These are phyloP conservation scores for Castor canadensis DNA, from an alignment of 2,113 vertebrate genomes.

Conservation along the genomic window DNA sequence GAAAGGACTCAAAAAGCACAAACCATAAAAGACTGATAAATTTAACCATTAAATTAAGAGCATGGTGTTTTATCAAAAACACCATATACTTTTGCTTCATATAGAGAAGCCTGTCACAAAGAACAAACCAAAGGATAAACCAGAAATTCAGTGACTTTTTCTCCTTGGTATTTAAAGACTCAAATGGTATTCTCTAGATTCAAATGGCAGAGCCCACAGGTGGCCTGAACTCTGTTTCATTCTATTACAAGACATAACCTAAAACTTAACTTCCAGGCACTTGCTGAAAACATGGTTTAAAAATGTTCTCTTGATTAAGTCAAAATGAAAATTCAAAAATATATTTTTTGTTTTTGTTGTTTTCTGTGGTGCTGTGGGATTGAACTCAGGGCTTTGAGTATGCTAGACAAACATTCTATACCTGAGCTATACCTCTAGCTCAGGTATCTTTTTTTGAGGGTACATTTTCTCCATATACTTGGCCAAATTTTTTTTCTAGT, in stretches of 20 bases:
- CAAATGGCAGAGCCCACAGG: neutral
- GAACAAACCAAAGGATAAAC: neutral
- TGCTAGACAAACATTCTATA: neutral
- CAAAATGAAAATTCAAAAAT: slow-evolving; percentile 47
- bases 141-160: neutral
- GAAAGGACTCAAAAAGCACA: neutral
- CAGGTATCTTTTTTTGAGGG: neutral
- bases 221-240: neutral
- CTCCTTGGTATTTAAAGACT: neutral
- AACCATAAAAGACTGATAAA: too few species aligned
- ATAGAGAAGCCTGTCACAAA: slow-evolving; percentile 10
- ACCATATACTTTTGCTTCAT: neutral
- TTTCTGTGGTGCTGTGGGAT: neutral
- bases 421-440: neutral
- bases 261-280: neutral
- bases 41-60: too few species aligned
- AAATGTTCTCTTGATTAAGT: neutral
- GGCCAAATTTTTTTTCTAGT: neutral
- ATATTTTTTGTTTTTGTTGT: neutral
- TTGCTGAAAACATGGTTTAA: slow-evolving; percentile 9
- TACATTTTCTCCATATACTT: neutral
- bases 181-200: neutral
- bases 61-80: slow-evolving; percentile 2
- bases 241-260: neutral
- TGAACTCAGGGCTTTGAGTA: neutral